Evolutionary conservation across 2,888 invertebrate species (phyloP), one percentile per base, ranked within the genome.

Genomic region (Hypercompe scribonia): DNA sequence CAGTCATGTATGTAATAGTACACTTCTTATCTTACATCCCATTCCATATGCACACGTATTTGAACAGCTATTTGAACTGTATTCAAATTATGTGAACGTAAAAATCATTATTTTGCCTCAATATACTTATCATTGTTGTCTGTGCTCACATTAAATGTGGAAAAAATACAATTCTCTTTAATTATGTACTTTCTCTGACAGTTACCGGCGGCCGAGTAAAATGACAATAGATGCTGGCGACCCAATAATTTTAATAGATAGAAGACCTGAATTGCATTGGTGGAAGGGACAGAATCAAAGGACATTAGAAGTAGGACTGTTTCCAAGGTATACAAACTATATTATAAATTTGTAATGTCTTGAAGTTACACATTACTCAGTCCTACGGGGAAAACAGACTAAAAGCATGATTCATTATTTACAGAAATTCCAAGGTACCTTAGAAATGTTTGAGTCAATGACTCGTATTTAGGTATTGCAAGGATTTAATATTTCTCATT

Each of bases 231-330:
- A 98, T 76, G 96, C 97, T 3, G 98, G 98, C 0, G 99, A 99
- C 89, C 96, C 97, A 13, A 97, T 99, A 74, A 97, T 98, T 18
- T 97, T 99, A 65, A 98, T 99, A 80, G 99, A 99, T 89, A 98
- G 98, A 46, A 96, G 98, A 70, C 97, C 98, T 0, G 99, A 99
- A 83, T 96, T 98, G 78, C 98, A 98, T 88, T 98, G 98, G 97
- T 99, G 99, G 98, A 98, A 98, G 91, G 99, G 99, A 1, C 99
- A 99, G 93, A 99, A 98, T 92, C 98, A 98, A 90, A 96, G 98
- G 75, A 98, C 98, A 0, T 97, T 97, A 81, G 97, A 98, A 87
- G 97, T 99, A 71, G 99, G 99, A 15, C 92, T 97, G 42, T 99
- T 99, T 92, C 99, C 99, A 0, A 97, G 98, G 94, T 97, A 90